Base-by-base conservation (phyloP, 2,888 invertebrate species). In the Rotaria macrura region DNA sequence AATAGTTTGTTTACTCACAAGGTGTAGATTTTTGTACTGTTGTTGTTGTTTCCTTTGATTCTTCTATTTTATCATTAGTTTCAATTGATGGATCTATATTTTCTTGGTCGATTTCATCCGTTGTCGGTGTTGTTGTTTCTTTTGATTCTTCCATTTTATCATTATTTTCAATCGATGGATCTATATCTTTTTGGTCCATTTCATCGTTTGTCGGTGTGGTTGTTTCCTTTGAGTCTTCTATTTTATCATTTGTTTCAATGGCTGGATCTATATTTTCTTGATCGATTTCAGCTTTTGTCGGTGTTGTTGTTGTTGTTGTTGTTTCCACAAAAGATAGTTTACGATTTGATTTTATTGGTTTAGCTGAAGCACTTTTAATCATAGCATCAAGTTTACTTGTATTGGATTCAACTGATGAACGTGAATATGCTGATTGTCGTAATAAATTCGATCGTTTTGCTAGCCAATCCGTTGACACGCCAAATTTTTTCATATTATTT, bases 301-400 rank as follows among this genome's bases (percentile, higher is more conserved):
- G 29, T 65, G 74, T 43, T 40, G 74, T 43, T 1, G 12, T 43
- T 40, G 74, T 43, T 1, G 12, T 49, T 49, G 49, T 49, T 17
- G 10, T 17, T 79, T 79, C 79, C 10, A 43, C 14, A n/a, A 79
- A 79, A 40, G 40, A n/a, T 79, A 79, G 43, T 43, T 79, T 79
- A n/a, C 79, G 40, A 79, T 79, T 79, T 40, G 79, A 79, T 79
- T 43, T 23, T 43, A 79, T 43, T 79, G 40, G 79, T 79, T 79
- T 79, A 25, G 43, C 4, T 79, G 79, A 79, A 43, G 43, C 79
- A 43, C 43, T 43, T 79, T 79, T 79, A n/a, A 79, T 79, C 43
- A 79, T 43, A 7, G 20, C 79, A 79, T 79, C 79, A 25, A 79
- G 43, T 79, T 40, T 79, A 79, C 25, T 79, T 25, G 79, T n/a